phyloP scores from a whole-genome alignment of 2,888 invertebrate genomes.

The Pristionchus entomophagus region DNA sequence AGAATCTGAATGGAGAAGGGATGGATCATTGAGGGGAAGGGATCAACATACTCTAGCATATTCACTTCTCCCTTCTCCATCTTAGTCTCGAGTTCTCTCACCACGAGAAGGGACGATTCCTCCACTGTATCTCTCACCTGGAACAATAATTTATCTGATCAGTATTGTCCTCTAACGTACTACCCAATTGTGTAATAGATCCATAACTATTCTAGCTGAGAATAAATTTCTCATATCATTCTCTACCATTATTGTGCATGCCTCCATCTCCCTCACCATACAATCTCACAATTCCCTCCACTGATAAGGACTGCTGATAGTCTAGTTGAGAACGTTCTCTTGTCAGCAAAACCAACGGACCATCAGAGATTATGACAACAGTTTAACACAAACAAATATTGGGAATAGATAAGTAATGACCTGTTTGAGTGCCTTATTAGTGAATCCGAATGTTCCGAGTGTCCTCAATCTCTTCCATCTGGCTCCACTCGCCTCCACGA shows the following conservation, averaged over 20 bases:
- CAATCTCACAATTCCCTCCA: slow-evolving; percentile 17
- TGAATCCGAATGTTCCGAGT: slow-evolving; percentile 79
- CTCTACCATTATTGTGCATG: not conserved
- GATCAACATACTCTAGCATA: slow-evolving; percentile 23
- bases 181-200: no score
- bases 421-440: slow-evolving; percentile 70
- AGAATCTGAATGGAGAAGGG: slow-evolving; percentile 52
- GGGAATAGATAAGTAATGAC: slow-evolving; percentile 28
- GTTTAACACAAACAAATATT: not conserved
- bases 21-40: not conserved
- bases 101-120: slow-evolving; percentile 11
- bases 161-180: no score
- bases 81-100: slow-evolving; percentile 11
- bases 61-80: slow-evolving; percentile 13
- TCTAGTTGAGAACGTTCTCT: slow-evolving; percentile 18
- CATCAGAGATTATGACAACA: no score
- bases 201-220: not conserved
- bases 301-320: not conserved
- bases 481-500: slow-evolving; percentile 77
- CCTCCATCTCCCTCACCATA: not conserved
- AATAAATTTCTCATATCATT: not conserved
- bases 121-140: slow-evolving; percentile 23
- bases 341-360: no score
- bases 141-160: not conserved
- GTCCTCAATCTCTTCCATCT: slow-evolving; percentile 80